phyloP scores from a whole-genome alignment of 2,797 vertebrate genomes.

The Eupleurogrammus muticus region DNA sequence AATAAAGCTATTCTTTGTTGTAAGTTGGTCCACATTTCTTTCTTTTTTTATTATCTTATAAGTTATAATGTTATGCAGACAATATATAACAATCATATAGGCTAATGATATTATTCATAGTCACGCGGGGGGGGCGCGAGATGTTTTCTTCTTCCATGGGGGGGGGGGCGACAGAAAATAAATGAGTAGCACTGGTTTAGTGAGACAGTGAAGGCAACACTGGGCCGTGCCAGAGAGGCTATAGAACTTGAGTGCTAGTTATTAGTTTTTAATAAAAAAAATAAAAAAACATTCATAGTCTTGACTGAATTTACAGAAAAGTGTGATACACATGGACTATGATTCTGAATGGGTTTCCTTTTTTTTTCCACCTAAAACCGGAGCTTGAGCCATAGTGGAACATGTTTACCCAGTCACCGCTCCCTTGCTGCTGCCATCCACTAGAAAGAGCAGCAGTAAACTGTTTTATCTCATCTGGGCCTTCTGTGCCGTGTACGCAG shows the following conservation, averaged over 20 bases:
- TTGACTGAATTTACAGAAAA: neutral
- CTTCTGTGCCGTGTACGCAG: constrained; percentile 68
- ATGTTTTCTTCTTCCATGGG: too few species aligned
- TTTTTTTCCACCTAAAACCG: neutral
- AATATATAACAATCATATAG: too few species aligned
- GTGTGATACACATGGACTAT: neutral
- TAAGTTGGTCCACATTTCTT: too few species aligned
- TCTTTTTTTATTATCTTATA: too few species aligned
- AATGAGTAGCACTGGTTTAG: neutral
- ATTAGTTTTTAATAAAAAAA: neutral
- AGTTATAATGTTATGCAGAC: too few species aligned
- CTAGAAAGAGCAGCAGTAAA: constrained; percentile 62
- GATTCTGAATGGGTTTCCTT: neutral
- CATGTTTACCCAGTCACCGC: constrained; percentile 36
- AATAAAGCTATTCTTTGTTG: too few species aligned
- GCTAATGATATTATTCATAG: too few species aligned
- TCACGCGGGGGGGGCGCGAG: too few species aligned
- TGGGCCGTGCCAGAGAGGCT: neutral
- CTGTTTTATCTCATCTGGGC: constrained; percentile 68
- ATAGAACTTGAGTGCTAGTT: neutral
- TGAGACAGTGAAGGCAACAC: neutral
- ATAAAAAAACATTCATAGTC: neutral
- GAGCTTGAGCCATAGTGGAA: constrained; percentile 10
- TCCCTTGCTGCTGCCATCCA: constrained; percentile 41
- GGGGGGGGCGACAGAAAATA: too few species aligned